Evolutionary conservation across 1,140 invertebrate species (phyloP), one percentile per base, ranked within the genome.

Genomic region (Riptortus pedestris): DNA sequence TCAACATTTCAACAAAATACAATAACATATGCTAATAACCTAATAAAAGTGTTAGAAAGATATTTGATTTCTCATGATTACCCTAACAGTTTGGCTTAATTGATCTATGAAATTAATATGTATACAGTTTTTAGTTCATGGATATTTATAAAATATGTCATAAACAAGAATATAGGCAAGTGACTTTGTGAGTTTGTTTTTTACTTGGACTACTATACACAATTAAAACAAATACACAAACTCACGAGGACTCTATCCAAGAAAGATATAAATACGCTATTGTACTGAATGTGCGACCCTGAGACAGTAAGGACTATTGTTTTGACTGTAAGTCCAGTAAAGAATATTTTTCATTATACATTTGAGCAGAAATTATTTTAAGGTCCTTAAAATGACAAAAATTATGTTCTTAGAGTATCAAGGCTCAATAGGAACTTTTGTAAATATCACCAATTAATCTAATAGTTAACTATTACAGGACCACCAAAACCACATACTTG

Each of bases 371-470:
- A 65, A 65, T 47, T 65, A 60, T 64, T 64, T 57, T 26, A 59
- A 60, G 26, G 55, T 60, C 63, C 26, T 65, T 47, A 62, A 2
- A 60, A 59, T 60, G 64, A 63, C 67, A 67, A 64, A 64, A 66
- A 68, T 55, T 65, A 65, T 38, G 67, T 63, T 68, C 67, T 69
- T 65, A 66, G 65, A 67, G 66, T 69, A 69, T 67, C 66, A 69
- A 69, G 68, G 68, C 66, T 69, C 68, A 64, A 66, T 69, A 69
- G 68, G 68, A 69, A 69, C 68, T 69, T 69, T 69, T 69, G 68
- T 69, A 69, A 64, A 67, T 69, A 69, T 69, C 68, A 69, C 68
- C 66, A 60, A 64, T 67, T 55, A 65, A 62, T 67, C 60, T 66
- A 67, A 67, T 62, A 65, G 60, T 59, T 65, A 63, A 62, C 43